Evolutionary conservation across 2,888 invertebrate genomes (phyloP), one percentile per base, ranked within the genome.

Genomic region (Pelosia muscerda): DNA sequence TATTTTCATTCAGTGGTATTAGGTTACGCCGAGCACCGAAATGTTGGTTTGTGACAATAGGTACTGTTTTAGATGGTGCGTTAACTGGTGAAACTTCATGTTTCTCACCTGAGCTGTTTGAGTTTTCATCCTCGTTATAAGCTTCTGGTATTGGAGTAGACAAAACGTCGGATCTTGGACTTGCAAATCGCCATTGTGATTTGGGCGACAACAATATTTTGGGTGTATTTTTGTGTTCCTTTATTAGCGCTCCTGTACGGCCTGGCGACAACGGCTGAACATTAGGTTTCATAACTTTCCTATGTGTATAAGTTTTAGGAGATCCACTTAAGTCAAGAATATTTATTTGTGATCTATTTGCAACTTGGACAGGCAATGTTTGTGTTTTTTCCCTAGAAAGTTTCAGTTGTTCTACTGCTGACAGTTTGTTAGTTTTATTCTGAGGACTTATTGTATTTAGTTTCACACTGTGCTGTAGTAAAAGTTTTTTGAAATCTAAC

Each of bases 101-200:
- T 80, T 95, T 95, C 82, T 96, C 96, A 38, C 95, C 94, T 23
- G 96, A 96, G 81, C 96, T 96, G 74, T 95, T 96, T 2, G 96
- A 96, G 80, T 95, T 96, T 78, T 97, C 97, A 84, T 98, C 98
- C 84, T 97, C 97, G 83, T 97, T 96, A 82, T 96, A 95, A 78
- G 97, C 98, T 95, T 98, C 98, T 55, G 97, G 97, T 88, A 98
- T 98, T 68, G 98, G 97, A 59, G 97, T 97, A 56, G 98, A 97
- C 84, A 98, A 96, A 65, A 98, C 97, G 84, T 98, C 97, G 26
- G 97, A 97, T 81, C 98, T 95, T 2, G 97, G 97, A 77, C 96
- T 97, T 53, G 96, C 95, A 82, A 97, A 97, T 75, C 97, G 93
- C 97, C 97, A 97, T 72, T 96, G 96, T 0, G 97, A 96, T 74